These are phyloP conservation scores for Petaurus breviceps DNA, from an alignment of 2,113 vertebrate genomes.

Conservation along the genomic window DNA sequence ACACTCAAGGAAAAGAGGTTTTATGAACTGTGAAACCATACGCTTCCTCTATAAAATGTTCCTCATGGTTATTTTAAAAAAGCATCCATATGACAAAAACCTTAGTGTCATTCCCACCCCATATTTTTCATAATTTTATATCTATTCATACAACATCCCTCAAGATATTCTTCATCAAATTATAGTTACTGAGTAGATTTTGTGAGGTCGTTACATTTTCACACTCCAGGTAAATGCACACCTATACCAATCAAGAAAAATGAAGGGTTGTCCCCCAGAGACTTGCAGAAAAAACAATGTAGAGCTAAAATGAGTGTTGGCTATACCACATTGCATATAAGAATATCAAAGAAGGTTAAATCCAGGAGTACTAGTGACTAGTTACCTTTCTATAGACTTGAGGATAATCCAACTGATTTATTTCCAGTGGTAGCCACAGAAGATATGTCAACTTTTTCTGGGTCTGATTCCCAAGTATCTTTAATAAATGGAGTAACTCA, in stretches of 20 bases:
- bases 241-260: background rate
- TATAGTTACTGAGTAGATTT: background rate
- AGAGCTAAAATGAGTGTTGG: background rate
- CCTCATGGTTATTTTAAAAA: conserved; percentile 36
- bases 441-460: background rate
- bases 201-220: background rate
- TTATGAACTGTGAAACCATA: conserved; percentile 34
- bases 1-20: background rate
- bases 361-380: background rate
- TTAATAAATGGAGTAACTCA: background rate
- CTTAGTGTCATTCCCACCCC: background rate
- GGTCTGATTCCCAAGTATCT: background rate
- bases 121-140: conserved; percentile 1
- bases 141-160: background rate
- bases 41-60: background rate
- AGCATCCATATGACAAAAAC: conserved; percentile 17
- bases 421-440: background rate
- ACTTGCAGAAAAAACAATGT: background rate
- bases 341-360: background rate
- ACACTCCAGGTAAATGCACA: background rate
- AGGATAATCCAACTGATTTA: background rate
- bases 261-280: background rate
- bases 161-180: background rate
- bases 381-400: background rate
- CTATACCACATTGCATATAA: background rate